Base-by-base conservation (phyloP, 2,888 invertebrate species). In the Pterobdella sp. region DNA sequence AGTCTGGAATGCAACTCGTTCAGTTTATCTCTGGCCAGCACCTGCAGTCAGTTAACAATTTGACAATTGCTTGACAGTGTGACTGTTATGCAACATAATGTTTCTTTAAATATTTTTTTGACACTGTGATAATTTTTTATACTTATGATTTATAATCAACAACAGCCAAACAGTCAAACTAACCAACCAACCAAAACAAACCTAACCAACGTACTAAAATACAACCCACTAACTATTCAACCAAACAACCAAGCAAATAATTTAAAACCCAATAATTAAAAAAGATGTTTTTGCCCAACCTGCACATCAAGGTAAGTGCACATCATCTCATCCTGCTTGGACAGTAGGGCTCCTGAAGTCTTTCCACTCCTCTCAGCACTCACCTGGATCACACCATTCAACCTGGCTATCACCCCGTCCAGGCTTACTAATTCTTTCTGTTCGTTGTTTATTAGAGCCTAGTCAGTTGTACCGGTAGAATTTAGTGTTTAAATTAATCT, bases 1-100 rank as follows among this genome's bases (percentile, higher is more conserved):
- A 83, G 78, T 65, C 80, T 80, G 72, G 81, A 81, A 69, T 82
- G 82, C 18, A 83, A 77, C 73, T 82, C 80, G 67, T 82, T 81
- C 71, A 82, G 81, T 70, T 81, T 81, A 75, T 83, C 82, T 60
- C 79, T 35, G n/a, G 76, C 75, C 49, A 77, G 60, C 64, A 81
- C 80, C 60, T 56, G 60, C 3, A 42, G 42, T 18, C 7, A n/a
- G n/a, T n/a, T n/a, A n/a, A n/a, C n/a, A n/a, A n/a, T n/a, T n/a
- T n/a, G n/a, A n/a, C n/a, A n/a, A n/a, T n/a, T n/a, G n/a, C n/a
- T n/a, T n/a, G n/a, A n/a, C n/a, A n/a, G n/a, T n/a, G n/a, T n/a
- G n/a, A n/a, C n/a, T n/a, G n/a, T n/a, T n/a, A n/a, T n/a, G n/a
- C n/a, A n/a, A n/a, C n/a, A n/a, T n/a, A n/a, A n/a, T n/a, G n/a